Conservation (phyloP, 2,797 vertebrate genomes). For the Enteromius thamalakanensis region DNA sequence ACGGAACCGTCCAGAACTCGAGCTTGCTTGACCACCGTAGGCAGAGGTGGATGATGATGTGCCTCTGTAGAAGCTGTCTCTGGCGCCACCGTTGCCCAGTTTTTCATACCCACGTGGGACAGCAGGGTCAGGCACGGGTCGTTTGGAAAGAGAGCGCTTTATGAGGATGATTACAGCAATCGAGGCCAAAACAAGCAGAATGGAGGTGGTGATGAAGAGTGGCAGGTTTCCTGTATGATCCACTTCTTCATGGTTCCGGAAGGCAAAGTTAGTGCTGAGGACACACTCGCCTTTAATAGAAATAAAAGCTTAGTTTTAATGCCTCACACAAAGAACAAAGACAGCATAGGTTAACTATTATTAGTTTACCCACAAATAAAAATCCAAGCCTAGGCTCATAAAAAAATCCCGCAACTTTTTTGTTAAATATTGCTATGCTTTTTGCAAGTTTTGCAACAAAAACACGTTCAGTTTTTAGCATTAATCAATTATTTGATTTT, state of each 20-base stretch:
- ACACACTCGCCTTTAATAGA: conserved; percentile 83
- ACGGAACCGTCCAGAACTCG: conserved; percentile 68
- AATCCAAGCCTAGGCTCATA: neutral
- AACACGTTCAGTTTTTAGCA: neutral
- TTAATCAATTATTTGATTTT: no score
- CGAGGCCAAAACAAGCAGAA: conserved; percentile 80
- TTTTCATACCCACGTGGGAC: conserved; percentile 83
- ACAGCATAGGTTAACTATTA: neutral
- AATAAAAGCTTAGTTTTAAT: neutral
- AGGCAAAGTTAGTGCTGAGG: conserved; percentile 74
- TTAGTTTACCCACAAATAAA: neutral
- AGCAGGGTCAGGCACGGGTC: conserved; percentile 62
- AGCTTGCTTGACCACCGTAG: conserved; percentile 65
- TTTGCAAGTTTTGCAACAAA: neutral
- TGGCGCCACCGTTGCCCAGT: conserved; percentile 69
- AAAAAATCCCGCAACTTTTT: neutral
- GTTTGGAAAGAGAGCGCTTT: conserved; percentile 78
- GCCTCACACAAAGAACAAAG: neutral
- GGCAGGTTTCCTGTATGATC: conserved; percentile 72
- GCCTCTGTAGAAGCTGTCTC: conserved; percentile 63
- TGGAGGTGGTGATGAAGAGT: conserved; percentile 79
- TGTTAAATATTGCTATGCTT: neutral
- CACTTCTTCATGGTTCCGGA: conserved; percentile 60
- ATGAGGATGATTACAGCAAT: conserved; percentile 77
- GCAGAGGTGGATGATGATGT: conserved; percentile 66